Conservation (phyloP, 2,113 vertebrate genomes). For the Burhinus bistriatus region DNA sequence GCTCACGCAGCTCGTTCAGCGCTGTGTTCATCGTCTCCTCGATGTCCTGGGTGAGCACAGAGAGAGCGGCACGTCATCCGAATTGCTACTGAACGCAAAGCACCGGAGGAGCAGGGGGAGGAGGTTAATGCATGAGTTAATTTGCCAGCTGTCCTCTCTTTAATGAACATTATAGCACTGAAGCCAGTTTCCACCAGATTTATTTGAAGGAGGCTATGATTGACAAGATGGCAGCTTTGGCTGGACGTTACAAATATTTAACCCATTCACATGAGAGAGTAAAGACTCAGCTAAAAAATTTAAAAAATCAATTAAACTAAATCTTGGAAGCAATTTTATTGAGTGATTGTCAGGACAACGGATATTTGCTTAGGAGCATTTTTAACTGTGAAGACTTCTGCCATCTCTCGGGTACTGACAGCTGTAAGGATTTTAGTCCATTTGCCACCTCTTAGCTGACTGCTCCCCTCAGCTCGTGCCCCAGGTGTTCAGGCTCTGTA, state of each 20-base stretch:
- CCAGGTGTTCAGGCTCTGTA: neutral
- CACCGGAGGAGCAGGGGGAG: neutral
- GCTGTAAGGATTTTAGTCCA: neutral
- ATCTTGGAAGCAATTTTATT: neutral
- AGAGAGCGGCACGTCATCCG: neutral
- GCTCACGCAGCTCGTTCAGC: constrained; percentile 93
- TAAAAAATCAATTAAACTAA: neutral
- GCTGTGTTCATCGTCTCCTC: constrained; percentile 99
- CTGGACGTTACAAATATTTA: neutral
- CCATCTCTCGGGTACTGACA: neutral
- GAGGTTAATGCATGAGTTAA: neutral
- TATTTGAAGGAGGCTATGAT: rapidly evolving
- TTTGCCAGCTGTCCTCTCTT: neutral
- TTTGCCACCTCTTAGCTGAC: neutral
- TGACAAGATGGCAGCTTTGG: neutral
- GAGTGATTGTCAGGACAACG: neutral
- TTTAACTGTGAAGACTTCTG: neutral
- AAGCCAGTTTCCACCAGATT: neutral
- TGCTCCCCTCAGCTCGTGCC: neutral
- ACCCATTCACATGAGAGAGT: neutral
- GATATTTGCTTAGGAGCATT: neutral
- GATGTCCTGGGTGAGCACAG: constrained; percentile 84
- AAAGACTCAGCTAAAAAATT: neutral
- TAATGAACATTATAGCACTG: neutral
- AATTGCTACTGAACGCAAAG: neutral